Conservation (phyloP, 2,888 invertebrate species). For the Disparrhopalites patrizii region DNA sequence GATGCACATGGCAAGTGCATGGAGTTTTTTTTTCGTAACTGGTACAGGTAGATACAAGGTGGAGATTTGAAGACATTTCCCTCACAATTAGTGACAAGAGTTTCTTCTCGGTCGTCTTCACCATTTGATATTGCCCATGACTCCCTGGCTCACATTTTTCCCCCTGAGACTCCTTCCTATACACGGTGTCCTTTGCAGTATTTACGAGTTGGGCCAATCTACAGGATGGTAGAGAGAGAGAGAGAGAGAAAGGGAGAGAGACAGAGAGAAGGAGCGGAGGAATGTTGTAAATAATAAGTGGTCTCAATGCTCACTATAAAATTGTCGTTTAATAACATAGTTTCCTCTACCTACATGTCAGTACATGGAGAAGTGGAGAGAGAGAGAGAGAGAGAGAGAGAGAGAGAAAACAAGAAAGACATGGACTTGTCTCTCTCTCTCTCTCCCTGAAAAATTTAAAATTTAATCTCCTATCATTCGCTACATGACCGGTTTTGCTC, state of each 20-base stretch:
- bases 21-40: too few species aligned
- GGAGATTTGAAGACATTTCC: conserved; percentile 25
- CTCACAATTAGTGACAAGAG: conserved; percentile 17
- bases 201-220: background rate
- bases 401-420: conserved; percentile 5
- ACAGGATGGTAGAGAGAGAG: background rate
- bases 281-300: conserved; percentile 1
- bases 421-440: background rate
- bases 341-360: background rate
- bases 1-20: too few species aligned
- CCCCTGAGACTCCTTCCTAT: too few species aligned
- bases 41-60: too few species aligned
- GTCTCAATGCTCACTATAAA: background rate
- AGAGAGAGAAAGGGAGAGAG: background rate
- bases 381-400: conserved; percentile 7
- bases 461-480: conserved; percentile 29
- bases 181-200: background rate
- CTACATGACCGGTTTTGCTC: conserved; percentile 38
- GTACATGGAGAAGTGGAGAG: background rate
- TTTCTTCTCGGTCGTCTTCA: background rate
- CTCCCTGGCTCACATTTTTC: too few species aligned
- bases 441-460: conserved; percentile 19
- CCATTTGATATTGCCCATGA: background rate
- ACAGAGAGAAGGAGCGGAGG: background rate
- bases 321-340: too few species aligned